Percentiles rank a stretch among this genome's conserved stretches.
These are phyloP conservation scores for Darevskia mixta DNA, from an alignment of 2,797 vertebrate species.

Conservation along the genomic window DNA sequence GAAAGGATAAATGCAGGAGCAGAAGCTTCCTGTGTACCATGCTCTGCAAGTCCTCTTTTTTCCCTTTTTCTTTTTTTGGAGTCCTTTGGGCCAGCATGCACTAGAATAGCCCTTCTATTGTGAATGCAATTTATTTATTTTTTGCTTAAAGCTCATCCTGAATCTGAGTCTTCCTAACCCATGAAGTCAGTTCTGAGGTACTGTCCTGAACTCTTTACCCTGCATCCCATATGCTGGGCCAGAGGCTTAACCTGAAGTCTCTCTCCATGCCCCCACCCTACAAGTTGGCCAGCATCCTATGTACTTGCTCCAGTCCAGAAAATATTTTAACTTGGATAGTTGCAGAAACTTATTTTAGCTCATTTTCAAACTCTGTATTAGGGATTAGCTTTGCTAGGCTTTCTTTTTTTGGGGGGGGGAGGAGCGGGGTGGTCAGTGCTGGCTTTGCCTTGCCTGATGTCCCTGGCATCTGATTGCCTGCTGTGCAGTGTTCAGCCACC, in stretches of 20 bases:
- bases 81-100: not conserved
- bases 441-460: not conserved
- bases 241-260: not conserved
- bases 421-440: not conserved
- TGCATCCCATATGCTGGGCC: not conserved
- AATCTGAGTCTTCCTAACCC: not conserved
- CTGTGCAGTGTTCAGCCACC: not conserved
- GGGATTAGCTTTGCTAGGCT: not conserved
- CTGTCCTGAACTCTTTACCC: not conserved
- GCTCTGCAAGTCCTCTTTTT: not conserved
- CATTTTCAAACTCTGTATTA: not conserved
- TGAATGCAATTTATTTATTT: not conserved
- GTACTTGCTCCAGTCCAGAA: not conserved
- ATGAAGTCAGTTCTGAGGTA: not conserved
- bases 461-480: not conserved
- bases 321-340: not conserved
- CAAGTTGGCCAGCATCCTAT: too few relatives aligned
- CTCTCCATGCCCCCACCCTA: too few relatives aligned
- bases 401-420: not conserved
- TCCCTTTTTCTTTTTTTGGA: not conserved
- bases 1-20: not conserved
- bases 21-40: not conserved
- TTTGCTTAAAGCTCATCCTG: not conserved
- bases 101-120: not conserved
- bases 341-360: not conserved